phyloP scores from a whole-genome alignment of 2,797 vertebrate genomes.

The Neostethus bicornis region DNA sequence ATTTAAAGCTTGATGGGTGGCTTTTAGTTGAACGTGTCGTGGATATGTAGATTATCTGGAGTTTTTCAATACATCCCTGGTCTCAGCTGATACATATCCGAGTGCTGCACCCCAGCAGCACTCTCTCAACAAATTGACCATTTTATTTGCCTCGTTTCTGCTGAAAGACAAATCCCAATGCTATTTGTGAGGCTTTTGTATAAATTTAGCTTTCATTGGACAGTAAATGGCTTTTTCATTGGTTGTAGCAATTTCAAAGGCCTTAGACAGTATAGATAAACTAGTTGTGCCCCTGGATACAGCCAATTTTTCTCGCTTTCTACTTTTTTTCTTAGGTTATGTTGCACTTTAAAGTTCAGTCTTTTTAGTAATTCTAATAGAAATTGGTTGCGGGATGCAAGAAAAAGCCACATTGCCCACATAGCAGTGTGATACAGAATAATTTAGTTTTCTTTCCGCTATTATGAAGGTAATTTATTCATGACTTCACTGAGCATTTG shows the following conservation, averaged over 20 bases:
- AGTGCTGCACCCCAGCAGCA: conserved; percentile 37
- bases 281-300: conserved; percentile 12
- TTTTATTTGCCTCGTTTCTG: conserved; percentile 63
- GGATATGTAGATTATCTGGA: conserved; percentile 36
- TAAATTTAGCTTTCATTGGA: conserved; percentile 44
- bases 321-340: conserved; percentile 12
- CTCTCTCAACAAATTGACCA: conserved; percentile 65
- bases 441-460: conserved; percentile 15
- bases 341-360: not conserved
- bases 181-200: conserved; percentile 56
- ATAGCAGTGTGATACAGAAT: conserved; percentile 6
- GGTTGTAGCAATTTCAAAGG: conserved; percentile 40
- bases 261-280: conserved; percentile 41
- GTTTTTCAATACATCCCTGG: conserved; percentile 29
- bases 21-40: conserved; percentile 19
- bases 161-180: conserved; percentile 58
- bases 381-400: conserved; percentile 13
- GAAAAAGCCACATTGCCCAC: conserved; percentile 34
- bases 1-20: conserved; percentile 2
- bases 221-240: conserved; percentile 66
- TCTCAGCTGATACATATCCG: conserved; percentile 54
- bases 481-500: conserved; percentile 12
- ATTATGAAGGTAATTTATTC: conserved; percentile 9
- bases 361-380: not conserved
- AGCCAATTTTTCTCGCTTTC: conserved; percentile 12